Percentiles rank a stretch among this genome's conserved stretches.
Conservation (phyloP, 2,113 vertebrate genomes). For the Gadus macrocephalus region DNA sequence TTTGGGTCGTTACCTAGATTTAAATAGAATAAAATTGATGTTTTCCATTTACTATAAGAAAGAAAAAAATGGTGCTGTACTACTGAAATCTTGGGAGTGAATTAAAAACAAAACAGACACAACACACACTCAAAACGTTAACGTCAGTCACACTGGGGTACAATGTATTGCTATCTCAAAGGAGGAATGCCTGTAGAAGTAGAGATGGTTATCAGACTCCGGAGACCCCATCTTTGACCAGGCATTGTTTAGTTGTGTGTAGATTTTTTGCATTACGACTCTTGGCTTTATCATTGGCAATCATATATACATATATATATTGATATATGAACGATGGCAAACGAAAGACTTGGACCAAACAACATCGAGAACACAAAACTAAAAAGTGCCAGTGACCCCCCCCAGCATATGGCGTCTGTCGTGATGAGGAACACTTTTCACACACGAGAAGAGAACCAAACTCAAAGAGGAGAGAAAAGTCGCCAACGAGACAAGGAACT, state of each 20-base stretch:
- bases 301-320: background rate
- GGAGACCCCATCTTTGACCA: constrained; percentile 40
- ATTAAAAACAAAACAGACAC: too few relatives aligned
- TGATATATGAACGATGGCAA: constrained; percentile 38
- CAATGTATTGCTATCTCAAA: constrained; percentile 43
- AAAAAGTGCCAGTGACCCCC: constrained; percentile 48
- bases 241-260: constrained; percentile 19
- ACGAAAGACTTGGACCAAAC: constrained; percentile 15
- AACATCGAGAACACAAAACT: constrained; percentile 12
- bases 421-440: constrained; percentile 32
- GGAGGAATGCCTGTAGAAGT: constrained; percentile 33
- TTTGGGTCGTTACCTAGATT: too few relatives aligned
- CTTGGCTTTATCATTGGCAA: constrained; percentile 38
- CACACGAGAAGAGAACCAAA: constrained; percentile 39
- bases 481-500: constrained; percentile 50
- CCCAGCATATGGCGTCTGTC: constrained; percentile 47
- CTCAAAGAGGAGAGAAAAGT: constrained; percentile 33
- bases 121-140: background rate
- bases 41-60: too few relatives aligned
- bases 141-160: constrained; percentile 14
- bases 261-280: constrained; percentile 61
- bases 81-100: too few relatives aligned
- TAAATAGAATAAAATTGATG: too few relatives aligned
- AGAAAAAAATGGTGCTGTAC: too few relatives aligned
- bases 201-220: background rate